Percentiles rank a stretch among this genome's conserved stretches.
Evolutionary conservation across 2,113 vertebrate genomes (phyloP).

Genomic region (Mobula birostris): DNA sequence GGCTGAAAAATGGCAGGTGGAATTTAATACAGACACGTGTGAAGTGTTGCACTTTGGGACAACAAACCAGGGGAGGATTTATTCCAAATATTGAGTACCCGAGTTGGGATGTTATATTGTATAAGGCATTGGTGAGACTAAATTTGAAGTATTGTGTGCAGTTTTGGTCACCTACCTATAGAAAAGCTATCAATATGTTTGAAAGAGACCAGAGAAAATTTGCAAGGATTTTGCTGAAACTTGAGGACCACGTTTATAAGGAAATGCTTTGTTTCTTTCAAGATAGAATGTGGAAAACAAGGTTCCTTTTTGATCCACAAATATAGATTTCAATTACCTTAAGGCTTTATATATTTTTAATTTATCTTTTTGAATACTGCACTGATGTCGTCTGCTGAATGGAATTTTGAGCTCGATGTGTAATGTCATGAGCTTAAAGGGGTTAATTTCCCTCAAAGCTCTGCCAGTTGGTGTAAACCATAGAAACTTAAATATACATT

Average conservation of each 20-base stretch:
- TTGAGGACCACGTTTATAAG: neutral
- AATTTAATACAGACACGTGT: no score
- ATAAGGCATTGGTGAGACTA: no score
- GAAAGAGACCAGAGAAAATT: no score
- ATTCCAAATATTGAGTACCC: no score
- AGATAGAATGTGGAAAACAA: neutral
- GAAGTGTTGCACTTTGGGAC: no score
- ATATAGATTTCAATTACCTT: neutral
- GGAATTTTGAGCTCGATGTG: neutral
- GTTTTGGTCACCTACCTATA: no score
- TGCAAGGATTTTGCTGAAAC: no score
- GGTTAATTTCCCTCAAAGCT: neutral
- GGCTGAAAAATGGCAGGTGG: no score
- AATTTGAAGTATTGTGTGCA: no score
- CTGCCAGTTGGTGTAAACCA: neutral
- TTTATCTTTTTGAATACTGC: neutral
- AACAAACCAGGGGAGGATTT: no score
- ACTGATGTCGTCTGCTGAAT: neutral
- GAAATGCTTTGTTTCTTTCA: neutral
- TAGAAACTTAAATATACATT: neutral
- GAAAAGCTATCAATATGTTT: no score
- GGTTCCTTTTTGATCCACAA: neutral
- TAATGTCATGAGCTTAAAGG: neutral
- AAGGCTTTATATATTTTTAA: neutral
- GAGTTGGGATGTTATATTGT: no score